Conservation (phyloP, 2,113 vertebrate species). For the Pelodiscus sinensis region DNA sequence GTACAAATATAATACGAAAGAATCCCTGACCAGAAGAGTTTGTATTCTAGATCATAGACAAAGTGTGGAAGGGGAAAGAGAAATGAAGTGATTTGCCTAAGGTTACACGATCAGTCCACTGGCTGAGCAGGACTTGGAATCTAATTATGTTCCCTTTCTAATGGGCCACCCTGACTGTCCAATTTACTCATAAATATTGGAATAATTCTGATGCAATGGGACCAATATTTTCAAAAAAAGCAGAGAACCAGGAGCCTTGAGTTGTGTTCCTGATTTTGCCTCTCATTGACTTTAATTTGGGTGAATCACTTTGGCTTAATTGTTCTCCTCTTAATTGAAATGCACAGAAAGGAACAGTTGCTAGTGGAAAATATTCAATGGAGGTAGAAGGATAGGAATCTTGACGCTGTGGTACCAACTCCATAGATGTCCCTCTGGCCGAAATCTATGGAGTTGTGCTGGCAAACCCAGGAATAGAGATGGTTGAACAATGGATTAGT, state of each 20-base stretch:
- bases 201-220: background rate
- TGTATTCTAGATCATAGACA: background rate
- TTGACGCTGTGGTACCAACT: background rate
- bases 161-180: background rate
- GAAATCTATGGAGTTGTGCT: background rate
- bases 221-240: background rate
- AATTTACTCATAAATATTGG: background rate
- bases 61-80: background rate
- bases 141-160: background rate
- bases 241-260: too few species aligned
- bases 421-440: background rate
- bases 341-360: background rate
- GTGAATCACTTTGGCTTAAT: background rate
- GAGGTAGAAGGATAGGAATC: background rate
- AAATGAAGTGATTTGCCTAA: background rate
- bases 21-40: background rate
- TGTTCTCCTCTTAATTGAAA: background rate
- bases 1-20: background rate
- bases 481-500: background rate
- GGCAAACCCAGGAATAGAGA: background rate
- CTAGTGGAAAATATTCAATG: background rate
- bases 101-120: background rate
- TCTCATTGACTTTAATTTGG: accelerated
- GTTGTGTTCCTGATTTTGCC: too few species aligned
- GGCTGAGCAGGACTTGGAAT: background rate